These are phyloP conservation scores for Mylabris phalerata DNA, from an alignment of 1,140 invertebrate species.

Conservation along the genomic window DNA sequence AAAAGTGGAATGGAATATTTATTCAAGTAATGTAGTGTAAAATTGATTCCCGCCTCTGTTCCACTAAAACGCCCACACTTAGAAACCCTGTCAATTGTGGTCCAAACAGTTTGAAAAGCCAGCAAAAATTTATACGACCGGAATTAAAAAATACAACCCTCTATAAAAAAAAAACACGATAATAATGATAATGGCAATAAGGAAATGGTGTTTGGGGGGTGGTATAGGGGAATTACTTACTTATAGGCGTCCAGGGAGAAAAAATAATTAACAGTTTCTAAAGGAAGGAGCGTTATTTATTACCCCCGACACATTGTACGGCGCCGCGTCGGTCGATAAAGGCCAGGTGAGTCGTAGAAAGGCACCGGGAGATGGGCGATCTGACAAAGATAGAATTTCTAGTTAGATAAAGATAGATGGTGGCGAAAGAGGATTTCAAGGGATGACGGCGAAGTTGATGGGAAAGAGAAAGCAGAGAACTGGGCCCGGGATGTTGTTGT, in stretches of 20 bases:
- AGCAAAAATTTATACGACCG: too few relatives aligned
- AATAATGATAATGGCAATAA: too few relatives aligned
- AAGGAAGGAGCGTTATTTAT: slow-evolving; percentile 22
- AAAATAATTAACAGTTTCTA: slow-evolving; percentile 28
- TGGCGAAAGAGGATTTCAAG: not conserved
- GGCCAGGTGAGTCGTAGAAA: slow-evolving; percentile 26
- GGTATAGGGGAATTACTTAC: slow-evolving; percentile 14
- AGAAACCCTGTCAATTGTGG: too few relatives aligned
- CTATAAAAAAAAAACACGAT: too few relatives aligned
- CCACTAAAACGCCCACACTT: too few relatives aligned
- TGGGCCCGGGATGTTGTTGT: slow-evolving; percentile 1
- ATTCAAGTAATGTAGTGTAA: too few relatives aligned
- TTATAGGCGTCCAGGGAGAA: slow-evolving; percentile 23
- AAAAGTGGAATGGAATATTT: too few relatives aligned
- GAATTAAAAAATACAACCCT: too few relatives aligned
- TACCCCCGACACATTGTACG: slow-evolving; percentile 13
- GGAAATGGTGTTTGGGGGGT: too few relatives aligned
- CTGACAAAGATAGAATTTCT: not conserved
- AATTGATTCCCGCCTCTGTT: too few relatives aligned
- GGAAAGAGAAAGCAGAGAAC: not conserved
- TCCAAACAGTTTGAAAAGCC: too few relatives aligned
- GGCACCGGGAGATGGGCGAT: slow-evolving; percentile 14
- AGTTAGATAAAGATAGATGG: too few relatives aligned
- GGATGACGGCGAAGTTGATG: slow-evolving; percentile 5
- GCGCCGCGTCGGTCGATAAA: slow-evolving; percentile 20